Evolutionary conservation across 2,113 vertebrate species (phyloP), one percentile per base, ranked within the genome.

Genomic region (Hydropotes inermis): DNA sequence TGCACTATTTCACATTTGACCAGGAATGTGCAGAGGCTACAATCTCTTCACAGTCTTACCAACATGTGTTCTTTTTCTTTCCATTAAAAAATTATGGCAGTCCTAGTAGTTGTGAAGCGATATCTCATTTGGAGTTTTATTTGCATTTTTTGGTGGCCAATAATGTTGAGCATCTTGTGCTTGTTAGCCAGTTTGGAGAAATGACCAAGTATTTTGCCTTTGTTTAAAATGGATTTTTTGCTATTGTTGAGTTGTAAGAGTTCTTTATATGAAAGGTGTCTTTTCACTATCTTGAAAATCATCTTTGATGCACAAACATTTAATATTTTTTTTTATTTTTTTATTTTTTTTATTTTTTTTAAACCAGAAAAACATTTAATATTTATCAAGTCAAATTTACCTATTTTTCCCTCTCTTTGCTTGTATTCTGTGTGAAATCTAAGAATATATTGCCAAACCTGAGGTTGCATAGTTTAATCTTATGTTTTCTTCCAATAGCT

Each of bases 21-120:
- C 58, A 95, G 64, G 25, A 67, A 52, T 33, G 9, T 78, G 17
- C 25, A 45, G 58, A 55, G n/a, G 13, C 50, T 92, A 86, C 54
- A 89, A 78, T 70, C 87, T 96, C 54, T 94, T 82, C 50, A 47
- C 17, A 55, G 67, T 76, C 87, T 90, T 97, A 83, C 47, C n/a
- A 87, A 78, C 5, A 27, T 0, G 6, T 94, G 28, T 30, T 82
- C 84, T 57, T 82, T 86, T 87, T 86, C 25, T 76, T 64, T 76
- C 83, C 2, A 52, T 55, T 55, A 76, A 55, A 45, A 28, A 76
- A 82, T 27, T 91, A 16, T 36, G 85, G 43, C 7, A 55, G 58
- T 52, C 39, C 58, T 58, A 84, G 54, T 27, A 8, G 39, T 14
- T 21, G 14, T 61, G 64, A 83, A 64, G 2, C 43, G 12, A 15